A percentile compares a stretch with the other conserved stretches of the same genome.
phyloP scores from a whole-genome alignment of 2,888 invertebrate genomes.

The Pogonocherus hispidulus region DNA sequence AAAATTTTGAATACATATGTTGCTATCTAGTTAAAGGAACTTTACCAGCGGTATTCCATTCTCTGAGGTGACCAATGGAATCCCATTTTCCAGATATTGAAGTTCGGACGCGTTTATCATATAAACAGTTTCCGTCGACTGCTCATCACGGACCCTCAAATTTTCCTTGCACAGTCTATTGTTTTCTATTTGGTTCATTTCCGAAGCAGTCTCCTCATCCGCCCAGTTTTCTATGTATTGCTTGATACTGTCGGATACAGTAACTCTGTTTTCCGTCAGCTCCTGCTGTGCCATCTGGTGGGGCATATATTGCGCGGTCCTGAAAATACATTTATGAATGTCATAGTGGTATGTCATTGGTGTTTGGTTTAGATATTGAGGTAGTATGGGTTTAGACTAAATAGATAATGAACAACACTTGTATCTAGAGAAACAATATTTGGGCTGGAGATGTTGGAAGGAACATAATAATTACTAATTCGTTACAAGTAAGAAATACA shows the following conservation, averaged over 20 bases:
- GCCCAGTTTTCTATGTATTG: constrained; percentile 66
- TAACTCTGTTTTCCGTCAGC: constrained; percentile 52
- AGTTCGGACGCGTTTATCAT: constrained; percentile 59
- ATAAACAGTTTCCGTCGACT: constrained; percentile 52
- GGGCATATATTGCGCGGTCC: constrained; percentile 52
- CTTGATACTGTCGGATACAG: constrained; percentile 60
- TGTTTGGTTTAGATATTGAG: too few relatives aligned
- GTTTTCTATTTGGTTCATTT: constrained; percentile 48
- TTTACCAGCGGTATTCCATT: constrained; percentile 41
- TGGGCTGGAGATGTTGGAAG: too few relatives aligned
- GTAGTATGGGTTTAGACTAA: too few relatives aligned
- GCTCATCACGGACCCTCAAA: constrained; percentile 47
- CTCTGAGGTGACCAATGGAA: constrained; percentile 54
- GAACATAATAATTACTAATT: too few relatives aligned
- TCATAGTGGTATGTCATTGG: too few relatives aligned
- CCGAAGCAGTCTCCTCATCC: constrained; percentile 61
- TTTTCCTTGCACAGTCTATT: constrained; percentile 43
- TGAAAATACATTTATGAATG: constrained; percentile 23
- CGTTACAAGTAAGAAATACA: too few relatives aligned
- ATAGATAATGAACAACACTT: too few relatives aligned
- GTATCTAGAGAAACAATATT: too few relatives aligned
- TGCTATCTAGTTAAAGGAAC: background rate
- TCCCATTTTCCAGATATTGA: constrained; percentile 58
- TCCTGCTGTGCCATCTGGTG: constrained; percentile 57
- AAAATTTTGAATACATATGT: too few relatives aligned